A percentile compares a stretch with the other conserved stretches of the same genome.
phyloP scores from a whole-genome alignment of 1,140 invertebrate genomes.

The Pogonus chalceus region DNA sequence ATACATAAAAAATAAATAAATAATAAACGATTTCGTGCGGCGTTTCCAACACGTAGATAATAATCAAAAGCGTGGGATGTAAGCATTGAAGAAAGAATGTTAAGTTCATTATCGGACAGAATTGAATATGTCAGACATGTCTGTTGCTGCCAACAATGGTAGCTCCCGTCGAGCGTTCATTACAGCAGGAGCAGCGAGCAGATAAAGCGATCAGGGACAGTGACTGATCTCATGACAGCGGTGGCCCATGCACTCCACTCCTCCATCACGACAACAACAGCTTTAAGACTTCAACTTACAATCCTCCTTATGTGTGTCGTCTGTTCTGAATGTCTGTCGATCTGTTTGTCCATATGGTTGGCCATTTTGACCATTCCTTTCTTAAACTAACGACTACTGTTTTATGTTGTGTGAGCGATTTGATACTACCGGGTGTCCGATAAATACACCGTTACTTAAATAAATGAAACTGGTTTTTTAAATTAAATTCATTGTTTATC shows the following conservation, averaged over 20 bases:
- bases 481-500: no score
- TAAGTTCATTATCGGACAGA: constrained; percentile 4
- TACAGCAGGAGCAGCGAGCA: neutral
- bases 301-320: neutral
- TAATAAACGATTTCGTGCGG: no score
- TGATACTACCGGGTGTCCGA: neutral
- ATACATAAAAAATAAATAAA: no score
- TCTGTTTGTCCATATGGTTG: neutral
- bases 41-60: no score
- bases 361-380: neutral
- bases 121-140: constrained; percentile 6
- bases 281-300: no score
- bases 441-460: neutral
- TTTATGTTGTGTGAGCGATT: neutral
- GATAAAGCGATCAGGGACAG: constrained; percentile 6
- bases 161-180: neutral
- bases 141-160: neutral
- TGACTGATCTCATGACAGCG: constrained; percentile 1
- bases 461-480: no score
- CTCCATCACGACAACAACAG: neutral
- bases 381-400: neutral
- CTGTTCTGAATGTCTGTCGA: neutral
- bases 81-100: no score
- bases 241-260: neutral
- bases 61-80: no score